Percentiles rank a stretch among this genome's conserved stretches.
Conservation (phyloP, 2,113 vertebrate genomes). For the zebrafish (Danio rerio) region DNA sequence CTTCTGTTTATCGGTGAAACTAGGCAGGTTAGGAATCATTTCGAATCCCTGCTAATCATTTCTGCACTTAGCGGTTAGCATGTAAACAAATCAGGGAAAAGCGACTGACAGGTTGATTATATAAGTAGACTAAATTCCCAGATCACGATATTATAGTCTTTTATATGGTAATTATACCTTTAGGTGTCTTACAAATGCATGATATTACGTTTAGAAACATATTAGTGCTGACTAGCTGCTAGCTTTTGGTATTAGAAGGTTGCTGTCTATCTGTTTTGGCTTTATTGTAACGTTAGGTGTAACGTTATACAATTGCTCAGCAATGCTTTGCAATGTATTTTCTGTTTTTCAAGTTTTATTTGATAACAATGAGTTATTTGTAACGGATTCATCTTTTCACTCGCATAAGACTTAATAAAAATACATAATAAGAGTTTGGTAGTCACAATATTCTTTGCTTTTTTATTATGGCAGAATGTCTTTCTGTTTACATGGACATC, state of each 20-base stretch:
- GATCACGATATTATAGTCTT: background rate
- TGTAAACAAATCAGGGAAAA: background rate
- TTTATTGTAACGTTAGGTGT: background rate
- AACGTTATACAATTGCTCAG: background rate
- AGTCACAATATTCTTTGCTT: background rate
- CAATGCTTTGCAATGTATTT: background rate
- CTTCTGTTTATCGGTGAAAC: constrained; percentile 70
- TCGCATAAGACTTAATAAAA: background rate
- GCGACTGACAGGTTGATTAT: background rate
- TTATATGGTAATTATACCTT: constrained; percentile 36
- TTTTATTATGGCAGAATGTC: background rate
- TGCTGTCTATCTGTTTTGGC: background rate
- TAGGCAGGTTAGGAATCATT: constrained; percentile 69
- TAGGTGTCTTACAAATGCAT: constrained; percentile 1
- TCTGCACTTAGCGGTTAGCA: constrained; percentile 29
- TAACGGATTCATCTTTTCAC: background rate
- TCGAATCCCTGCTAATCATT: constrained; percentile 31
- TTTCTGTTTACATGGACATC: background rate
- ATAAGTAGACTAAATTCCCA: background rate
- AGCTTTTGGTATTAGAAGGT: background rate
- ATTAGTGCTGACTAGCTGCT: background rate
- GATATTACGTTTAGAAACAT: background rate
- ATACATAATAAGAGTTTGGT: too few species aligned
- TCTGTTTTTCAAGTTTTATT: background rate
- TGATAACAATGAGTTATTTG: background rate